Conservation (phyloP, 2,113 vertebrate species). For the Electrona antarctica region DNA sequence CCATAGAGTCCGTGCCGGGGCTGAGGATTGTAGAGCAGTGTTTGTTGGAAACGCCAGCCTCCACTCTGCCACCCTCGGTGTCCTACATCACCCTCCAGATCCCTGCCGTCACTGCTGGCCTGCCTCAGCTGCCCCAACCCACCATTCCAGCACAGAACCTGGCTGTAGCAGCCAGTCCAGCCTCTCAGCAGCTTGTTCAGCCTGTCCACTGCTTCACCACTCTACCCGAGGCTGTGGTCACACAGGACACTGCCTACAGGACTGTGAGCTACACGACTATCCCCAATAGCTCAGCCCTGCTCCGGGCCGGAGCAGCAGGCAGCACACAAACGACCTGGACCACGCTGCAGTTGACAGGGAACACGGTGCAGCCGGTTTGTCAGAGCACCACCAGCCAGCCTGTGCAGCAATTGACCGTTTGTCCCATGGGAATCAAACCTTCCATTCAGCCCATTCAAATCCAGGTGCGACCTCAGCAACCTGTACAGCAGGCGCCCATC, state of each 20-base stretch:
- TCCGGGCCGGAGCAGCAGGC: conserved; percentile 71
- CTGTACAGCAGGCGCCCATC: conserved; percentile 68
- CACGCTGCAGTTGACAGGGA: conserved; percentile 92
- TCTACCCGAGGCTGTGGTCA: conserved; percentile 38
- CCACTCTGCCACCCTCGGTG: conserved; percentile 70
- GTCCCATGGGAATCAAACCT: conserved; percentile 76
- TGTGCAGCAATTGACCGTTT: conserved; percentile 74
- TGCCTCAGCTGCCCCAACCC: conserved; percentile 65
- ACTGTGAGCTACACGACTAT: conserved; percentile 67
- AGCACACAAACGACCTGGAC: conserved; percentile 98
- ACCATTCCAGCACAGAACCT: conserved; percentile 52
- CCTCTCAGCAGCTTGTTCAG: conserved; percentile 31
- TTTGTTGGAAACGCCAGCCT: conserved; percentile 57
- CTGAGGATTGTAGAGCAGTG: conserved; percentile 79
- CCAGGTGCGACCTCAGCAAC: conserved; percentile 78
- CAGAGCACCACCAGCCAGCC: conserved; percentile 73
- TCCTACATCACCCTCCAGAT: conserved; percentile 81
- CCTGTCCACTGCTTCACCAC: conserved; percentile 38
- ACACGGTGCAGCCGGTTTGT: conserved; percentile 92
- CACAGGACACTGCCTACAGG: conserved; percentile 47
- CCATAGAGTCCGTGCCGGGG: conserved; percentile 73
- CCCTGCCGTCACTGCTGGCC: conserved; percentile 62
- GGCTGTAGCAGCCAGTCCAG: conserved; percentile 50
- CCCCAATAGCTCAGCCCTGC: conserved; percentile 62
- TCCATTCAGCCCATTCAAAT: conserved; percentile 80